Conservation (phyloP, 2,888 invertebrate species). For the Hirtodrosophila cameraria region DNA sequence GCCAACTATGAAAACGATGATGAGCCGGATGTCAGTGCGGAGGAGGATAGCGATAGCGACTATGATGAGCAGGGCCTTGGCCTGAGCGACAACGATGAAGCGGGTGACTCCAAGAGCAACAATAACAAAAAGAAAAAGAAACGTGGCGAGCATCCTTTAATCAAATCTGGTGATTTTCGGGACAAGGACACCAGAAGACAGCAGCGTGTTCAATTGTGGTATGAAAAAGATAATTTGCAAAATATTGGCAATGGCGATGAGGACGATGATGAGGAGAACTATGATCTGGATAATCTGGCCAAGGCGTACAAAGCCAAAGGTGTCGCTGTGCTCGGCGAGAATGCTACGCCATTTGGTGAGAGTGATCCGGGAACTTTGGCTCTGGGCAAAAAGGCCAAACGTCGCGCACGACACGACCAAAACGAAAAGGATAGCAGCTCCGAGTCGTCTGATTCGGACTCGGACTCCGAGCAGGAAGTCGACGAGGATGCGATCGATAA, state of each 20-base stretch:
- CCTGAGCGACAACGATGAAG: slow-evolving; percentile 86
- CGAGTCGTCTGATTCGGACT: slow-evolving; percentile 73
- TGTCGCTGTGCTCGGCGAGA: slow-evolving; percentile 83
- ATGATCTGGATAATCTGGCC: slow-evolving; percentile 92
- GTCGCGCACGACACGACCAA: slow-evolving; percentile 81
- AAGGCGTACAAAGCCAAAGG: slow-evolving; percentile 90
- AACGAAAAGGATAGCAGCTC: slow-evolving; percentile 60
- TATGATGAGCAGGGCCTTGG: slow-evolving; percentile 84
- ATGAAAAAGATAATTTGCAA: slow-evolving; percentile 93
- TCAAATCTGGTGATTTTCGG: slow-evolving; percentile 91
- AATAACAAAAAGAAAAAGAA: slow-evolving; percentile 78
- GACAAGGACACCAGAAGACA: slow-evolving; percentile 89
- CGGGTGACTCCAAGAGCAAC: slow-evolving; percentile 81
- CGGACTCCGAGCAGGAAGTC: slow-evolving; percentile 73
- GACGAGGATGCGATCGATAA: slow-evolving; percentile 52
- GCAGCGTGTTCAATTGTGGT: slow-evolving; percentile 94
- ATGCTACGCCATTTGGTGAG: slow-evolving; percentile 19
- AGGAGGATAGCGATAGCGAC: slow-evolving; percentile 78
- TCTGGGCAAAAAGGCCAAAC: slow-evolving; percentile 82
- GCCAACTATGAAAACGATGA: slow-evolving; percentile 87
- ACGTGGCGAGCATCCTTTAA: slow-evolving; percentile 87
- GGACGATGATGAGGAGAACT: slow-evolving; percentile 94
- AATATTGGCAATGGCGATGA: slow-evolving; percentile 88
- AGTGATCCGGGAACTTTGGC: slow-evolving; percentile 20
- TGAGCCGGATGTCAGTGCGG: slow-evolving; percentile 69